Base-by-base conservation (phyloP, 2,797 vertebrate species). In the Gymnopithys bicolor region DNA sequence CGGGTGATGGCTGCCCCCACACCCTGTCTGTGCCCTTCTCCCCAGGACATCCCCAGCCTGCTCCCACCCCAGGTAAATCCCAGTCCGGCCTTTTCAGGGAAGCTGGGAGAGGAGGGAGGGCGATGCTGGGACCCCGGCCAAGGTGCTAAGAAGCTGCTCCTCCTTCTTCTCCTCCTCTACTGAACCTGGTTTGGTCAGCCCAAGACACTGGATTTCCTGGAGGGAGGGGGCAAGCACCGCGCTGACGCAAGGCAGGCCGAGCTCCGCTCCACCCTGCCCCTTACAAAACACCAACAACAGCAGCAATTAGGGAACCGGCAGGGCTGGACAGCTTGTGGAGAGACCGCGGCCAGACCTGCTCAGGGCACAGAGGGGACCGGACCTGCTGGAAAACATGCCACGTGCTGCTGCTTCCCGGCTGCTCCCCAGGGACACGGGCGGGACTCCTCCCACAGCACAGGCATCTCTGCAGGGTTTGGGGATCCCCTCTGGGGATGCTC, bases 191-290 rank as follows among this genome's bases (percentile, higher is more conserved):
- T 74, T 37, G 79, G 90, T 83, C 82, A 25, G 75, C 87, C 77
- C 8, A 28, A 91, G 91, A 62, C 73, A 53, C 1, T 95, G 85
- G 84, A 87, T 95, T 97, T 97, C 95, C 94, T 95, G 96, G 92
- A 95, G 91, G 94, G 93, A 96, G 83, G 90, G 95, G 81, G 94
- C 80, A 94, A 67, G 93, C 95, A 92, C 66, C 64, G 55, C 71
- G 83, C 87, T 96, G 95, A 96, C 92, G 91, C 91, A 95, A 93
- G 66, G 84, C 90, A 75, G 89, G 93, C 76, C 49, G 37, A 92
- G 91, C 53, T 27, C 94, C 49, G 90, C 94, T 94, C 95, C 95
- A 97, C 95, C 96, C 96, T 93, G 84, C 77, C 92, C 94, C 93
- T 96, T 95, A 91, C 92, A 95, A 95, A 97, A 96, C 90, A 90